phyloP scores from a whole-genome alignment of 2,113 vertebrate genomes.

The Calyptommatus sinebrachiatus region DNA sequence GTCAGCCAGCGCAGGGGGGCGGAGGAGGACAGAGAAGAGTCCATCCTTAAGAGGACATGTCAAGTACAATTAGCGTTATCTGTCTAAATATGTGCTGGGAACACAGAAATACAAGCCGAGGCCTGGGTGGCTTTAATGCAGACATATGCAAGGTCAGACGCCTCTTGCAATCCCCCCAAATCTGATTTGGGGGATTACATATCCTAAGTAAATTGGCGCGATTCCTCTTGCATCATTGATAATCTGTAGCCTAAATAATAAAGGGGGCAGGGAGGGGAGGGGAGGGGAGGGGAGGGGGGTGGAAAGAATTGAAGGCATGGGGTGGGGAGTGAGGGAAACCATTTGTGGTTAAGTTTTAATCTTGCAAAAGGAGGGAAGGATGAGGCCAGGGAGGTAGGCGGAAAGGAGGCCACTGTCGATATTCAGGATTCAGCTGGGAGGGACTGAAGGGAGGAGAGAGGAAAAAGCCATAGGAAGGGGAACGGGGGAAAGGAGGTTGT shows the following conservation, averaged over 20 bases:
- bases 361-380: constrained; percentile 29
- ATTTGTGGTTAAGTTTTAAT: constrained; percentile 17
- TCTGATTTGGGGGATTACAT: constrained; percentile 89
- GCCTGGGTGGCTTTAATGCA: constrained; percentile 78
- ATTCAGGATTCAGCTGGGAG: constrained; percentile 19
- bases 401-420: background rate
- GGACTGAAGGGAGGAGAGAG: constrained; percentile 31
- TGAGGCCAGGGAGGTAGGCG: background rate
- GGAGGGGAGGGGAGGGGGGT: constrained; percentile 28
- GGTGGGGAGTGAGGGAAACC: background rate
- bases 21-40: constrained; percentile 50
- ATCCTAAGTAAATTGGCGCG: constrained; percentile 84
- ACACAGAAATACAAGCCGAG: constrained; percentile 67
- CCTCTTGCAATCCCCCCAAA: constrained; percentile 81
- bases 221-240: constrained; percentile 82
- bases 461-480: constrained; percentile 9
- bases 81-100: constrained; percentile 80
- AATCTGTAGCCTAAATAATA: constrained; percentile 75
- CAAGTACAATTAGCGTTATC: constrained; percentile 82
- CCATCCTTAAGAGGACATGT: constrained; percentile 78
- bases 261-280: constrained; percentile 33
- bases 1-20: constrained; percentile 58
- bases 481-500: constrained; percentile 15
- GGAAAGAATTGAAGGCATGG: background rate
- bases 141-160: constrained; percentile 85